Conservation (phyloP, 1,140 invertebrate genomes). For the Drosophila kepulauana region DNA sequence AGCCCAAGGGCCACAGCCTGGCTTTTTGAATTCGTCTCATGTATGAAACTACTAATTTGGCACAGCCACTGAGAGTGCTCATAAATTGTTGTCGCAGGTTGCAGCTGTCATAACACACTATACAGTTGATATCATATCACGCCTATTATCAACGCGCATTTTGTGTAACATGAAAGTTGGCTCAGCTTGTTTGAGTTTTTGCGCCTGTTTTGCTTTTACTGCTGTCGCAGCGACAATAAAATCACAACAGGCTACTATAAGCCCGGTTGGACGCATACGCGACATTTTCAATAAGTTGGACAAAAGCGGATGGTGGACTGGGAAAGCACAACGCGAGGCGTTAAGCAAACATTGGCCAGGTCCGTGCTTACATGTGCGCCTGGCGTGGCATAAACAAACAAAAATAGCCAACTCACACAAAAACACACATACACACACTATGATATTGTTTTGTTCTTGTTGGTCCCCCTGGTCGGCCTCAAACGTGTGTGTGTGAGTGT, state of each 20-base stretch:
- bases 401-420: constrained; percentile 65
- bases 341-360: constrained; percentile 50
- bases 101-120: constrained; percentile 18
- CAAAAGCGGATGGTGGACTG: background rate
- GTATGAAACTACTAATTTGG: constrained; percentile 47
- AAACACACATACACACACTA: background rate
- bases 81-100: background rate
- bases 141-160: constrained; percentile 15
- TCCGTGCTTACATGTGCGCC: constrained; percentile 49
- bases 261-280: constrained; percentile 16
- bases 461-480: constrained; percentile 22
- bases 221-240: constrained; percentile 34
- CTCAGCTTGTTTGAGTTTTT: constrained; percentile 1
- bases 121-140: background rate
- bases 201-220: background rate
- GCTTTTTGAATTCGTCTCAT: constrained; percentile 18
- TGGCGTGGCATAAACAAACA: constrained; percentile 65
- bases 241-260: constrained; percentile 26
- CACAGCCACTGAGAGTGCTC: constrained; percentile 3
- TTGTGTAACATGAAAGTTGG: constrained; percentile 25
- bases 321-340: constrained; percentile 31
- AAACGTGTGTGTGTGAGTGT: constrained; percentile 16
- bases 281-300: constrained; percentile 51
- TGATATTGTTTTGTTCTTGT: constrained; percentile 27
- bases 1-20: constrained; percentile 15